Base-by-base conservation (phyloP, 1,140 invertebrate genomes). In the Drosophila simulans region DNA sequence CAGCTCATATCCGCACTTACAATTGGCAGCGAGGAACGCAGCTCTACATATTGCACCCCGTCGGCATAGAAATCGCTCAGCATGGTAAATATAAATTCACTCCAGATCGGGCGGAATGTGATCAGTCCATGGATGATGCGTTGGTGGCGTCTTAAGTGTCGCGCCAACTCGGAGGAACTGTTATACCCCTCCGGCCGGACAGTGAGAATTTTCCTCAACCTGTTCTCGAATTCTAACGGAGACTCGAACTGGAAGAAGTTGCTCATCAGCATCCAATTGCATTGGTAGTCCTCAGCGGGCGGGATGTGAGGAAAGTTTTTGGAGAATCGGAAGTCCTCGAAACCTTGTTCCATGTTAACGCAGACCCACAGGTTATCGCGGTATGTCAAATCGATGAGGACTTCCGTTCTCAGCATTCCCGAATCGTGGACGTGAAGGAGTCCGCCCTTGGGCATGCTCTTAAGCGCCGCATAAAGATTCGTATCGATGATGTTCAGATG, bases 1-100 rank as follows among this genome's bases (percentile, higher is more conserved):
- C 35, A 12, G 8, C 35, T 3, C 13, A 37, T 3, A 12, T 5
- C 4, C 2, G 8, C 55, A 83, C 84, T 84, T 60, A 92, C 91
- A 53, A 74, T 74, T 12, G 93, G 93, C 63, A 94, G 68, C 88
- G 94, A 55, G 94, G 93, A 70, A 92, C 94, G 62, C 92, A 97
- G 90, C 93, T 98, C 97, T 0, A 97, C 80, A 80, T 97, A 97
- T 82, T 95, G 94, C 0, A 98, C 93, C 71, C 97, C 96, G 82
- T 98, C 97, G 0, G 94, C 93, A 69, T 95, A 94, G 13, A 96
- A 93, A 69, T 97, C 95, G 66, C 94, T 81, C 2, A 98, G 92
- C 4, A 94, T 94, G 58, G 94, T 93, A 48, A 95, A 95, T 54
- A 95, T 94, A 78, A 96, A 96, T 25, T 95, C 93, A 35, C 94